Evolutionary conservation across 2,888 invertebrate genomes (phyloP), one percentile per base, ranked within the genome.

Genomic region (Diplolepis rosae): DNA sequence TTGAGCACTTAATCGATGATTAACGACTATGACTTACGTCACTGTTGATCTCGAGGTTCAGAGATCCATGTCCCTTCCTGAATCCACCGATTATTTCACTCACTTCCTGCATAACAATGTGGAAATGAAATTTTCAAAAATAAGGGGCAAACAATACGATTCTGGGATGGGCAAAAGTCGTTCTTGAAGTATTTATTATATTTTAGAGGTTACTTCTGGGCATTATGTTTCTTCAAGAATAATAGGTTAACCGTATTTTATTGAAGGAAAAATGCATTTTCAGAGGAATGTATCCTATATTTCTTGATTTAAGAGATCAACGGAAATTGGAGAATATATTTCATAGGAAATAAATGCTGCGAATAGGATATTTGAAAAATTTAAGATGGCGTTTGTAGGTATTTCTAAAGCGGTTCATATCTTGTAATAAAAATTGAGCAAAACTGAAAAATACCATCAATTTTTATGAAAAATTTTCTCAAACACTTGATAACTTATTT

Each of bases 1-100:
- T 69, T 80, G 86, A 85, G 84, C 83, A 84, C 82, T 87, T 87
- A 85, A 88, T 87, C 88, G 88, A 87, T 87, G 88, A 88, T 87
- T 85, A 88, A 88, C 87, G 85, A 82, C 83, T 74, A 72, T 74
- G 68, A 67, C 69, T 74, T 66, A 65, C 68, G 39, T 45, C 42
- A 35, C 66, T 66, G n/a, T 42, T 51, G 24, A 35, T 61, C 28
- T 65, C 54, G 48, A 71, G 65, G 69, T 75, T 66, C 67, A 42
- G 13, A 22, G 4, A n/a, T 42, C 32, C 18, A 39, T 32, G 13
- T 65, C 66, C 68, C 32, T 50, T 42, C 56, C 48, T 30, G 22
- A 51, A 51, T 51, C 27, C 51, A 61, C 39, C 61, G 39, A 13
- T 13, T 24, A 61, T 39, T 39, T 3, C 24, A 61, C 35, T 22